A percentile compares a stretch with the other conserved stretches of the same genome.
Conservation (phyloP, 2,888 invertebrate species). For the Heliconius charithonia region DNA sequence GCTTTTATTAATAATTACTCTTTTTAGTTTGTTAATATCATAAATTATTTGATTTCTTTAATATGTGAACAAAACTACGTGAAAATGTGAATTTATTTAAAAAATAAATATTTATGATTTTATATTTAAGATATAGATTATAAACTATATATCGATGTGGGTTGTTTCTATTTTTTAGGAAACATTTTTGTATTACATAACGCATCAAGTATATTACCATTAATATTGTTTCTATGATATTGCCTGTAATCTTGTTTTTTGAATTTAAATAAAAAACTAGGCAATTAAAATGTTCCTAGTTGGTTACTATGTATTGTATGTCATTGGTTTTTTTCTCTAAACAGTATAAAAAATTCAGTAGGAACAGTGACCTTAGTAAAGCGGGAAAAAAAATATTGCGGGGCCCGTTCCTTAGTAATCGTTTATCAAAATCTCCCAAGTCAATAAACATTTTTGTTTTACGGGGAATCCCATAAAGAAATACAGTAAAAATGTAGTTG, state of each 20-base stretch:
- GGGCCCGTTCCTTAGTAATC: too few species aligned
- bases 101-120: conserved; percentile 2
- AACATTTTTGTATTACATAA: neutral
- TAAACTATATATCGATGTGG: neutral
- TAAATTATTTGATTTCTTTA: neutral
- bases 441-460: too few species aligned
- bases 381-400: too few species aligned
- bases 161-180: conserved; percentile 6
- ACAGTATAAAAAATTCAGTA: too few species aligned
- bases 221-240: neutral
- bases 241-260: too few species aligned
- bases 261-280: too few species aligned
- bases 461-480: neutral
- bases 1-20: conserved; percentile 6
- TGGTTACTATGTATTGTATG: too few species aligned
- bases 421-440: too few species aligned
- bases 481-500: neutral
- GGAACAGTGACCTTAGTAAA: too few species aligned
- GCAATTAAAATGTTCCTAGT: too few species aligned
- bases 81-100: conserved; percentile 9
- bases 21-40: neutral
- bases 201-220: neutral
- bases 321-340: too few species aligned
- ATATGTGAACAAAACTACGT: neutral
- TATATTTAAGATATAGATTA: conserved; percentile 11